phyloP scores from a whole-genome alignment of 2,797 vertebrate species.

The Lerista edwardsae region DNA sequence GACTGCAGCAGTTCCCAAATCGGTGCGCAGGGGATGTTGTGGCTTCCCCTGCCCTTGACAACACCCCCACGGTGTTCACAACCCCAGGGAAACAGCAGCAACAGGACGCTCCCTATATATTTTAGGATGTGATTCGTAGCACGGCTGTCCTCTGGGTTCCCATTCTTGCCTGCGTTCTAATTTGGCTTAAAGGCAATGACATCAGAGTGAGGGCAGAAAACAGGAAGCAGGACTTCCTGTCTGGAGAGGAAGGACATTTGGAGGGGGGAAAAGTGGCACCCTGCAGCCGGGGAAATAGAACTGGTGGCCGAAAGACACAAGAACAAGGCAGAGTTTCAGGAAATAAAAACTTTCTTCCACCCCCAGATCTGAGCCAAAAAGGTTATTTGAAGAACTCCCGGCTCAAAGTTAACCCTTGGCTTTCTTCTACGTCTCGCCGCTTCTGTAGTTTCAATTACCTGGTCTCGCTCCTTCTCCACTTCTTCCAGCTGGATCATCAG shows the following conservation, averaged over 20 bases:
- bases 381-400: neutral
- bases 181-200: neutral
- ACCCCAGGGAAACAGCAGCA: too few relatives aligned
- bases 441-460: constrained; percentile 77
- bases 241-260: neutral
- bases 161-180: neutral
- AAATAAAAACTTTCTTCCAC: too few relatives aligned
- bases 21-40: neutral
- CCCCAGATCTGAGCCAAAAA: neutral
- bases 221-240: neutral
- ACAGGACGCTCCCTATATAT: too few relatives aligned
- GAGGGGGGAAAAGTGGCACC: neutral
- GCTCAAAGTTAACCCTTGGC: neutral
- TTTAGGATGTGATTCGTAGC: too few relatives aligned
- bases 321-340: too few relatives aligned
- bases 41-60: neutral
- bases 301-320: too few relatives aligned
- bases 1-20: neutral
- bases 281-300: too few relatives aligned
- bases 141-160: neutral
- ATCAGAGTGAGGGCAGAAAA: neutral
- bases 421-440: neutral
- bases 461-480: constrained; percentile 96
- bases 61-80: too few relatives aligned
- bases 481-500: constrained; percentile 93